phyloP scores from a whole-genome alignment of 2,888 invertebrate species.

The Argynnis bischoffii region DNA sequence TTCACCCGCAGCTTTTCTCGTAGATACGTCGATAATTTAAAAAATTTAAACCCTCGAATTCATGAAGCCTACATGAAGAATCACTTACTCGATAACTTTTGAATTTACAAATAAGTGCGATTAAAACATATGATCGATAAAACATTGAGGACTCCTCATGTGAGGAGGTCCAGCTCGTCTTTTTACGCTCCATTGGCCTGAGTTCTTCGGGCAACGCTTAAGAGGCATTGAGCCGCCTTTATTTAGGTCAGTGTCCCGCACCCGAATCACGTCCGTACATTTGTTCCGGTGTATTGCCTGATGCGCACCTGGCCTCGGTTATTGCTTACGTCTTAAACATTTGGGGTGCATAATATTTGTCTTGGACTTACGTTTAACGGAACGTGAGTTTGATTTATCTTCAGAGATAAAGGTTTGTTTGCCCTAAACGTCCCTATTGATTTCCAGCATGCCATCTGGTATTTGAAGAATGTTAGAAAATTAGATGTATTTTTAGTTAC shows the following conservation, averaged over 20 bases:
- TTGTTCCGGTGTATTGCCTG: conserved; percentile 72
- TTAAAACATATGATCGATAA: background rate
- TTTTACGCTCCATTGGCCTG: conserved; percentile 21
- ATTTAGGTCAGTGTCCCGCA: conserved; percentile 55
- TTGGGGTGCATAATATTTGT: conserved; percentile 47
- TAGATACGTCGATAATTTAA: no score
- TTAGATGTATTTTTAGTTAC: conserved; percentile 8
- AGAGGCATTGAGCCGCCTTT: conserved; percentile 25
- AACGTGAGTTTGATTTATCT: conserved; percentile 43
- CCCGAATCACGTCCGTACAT: conserved; percentile 71
- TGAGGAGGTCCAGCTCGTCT: conserved; percentile 9
- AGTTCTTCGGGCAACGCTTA: conserved; percentile 24
- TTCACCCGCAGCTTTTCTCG: no score
- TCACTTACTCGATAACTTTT: no score
- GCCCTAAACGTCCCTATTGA: conserved; percentile 33
- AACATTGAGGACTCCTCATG: background rate
- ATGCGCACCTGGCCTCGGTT: conserved; percentile 66
- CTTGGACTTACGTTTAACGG: conserved; percentile 40
- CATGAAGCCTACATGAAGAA: no score
- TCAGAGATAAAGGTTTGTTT: conserved; percentile 37
- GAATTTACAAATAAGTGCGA: no score
- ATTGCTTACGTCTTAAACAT: conserved; percentile 43
- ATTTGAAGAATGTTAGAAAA: conserved; percentile 13
- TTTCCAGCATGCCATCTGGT: conserved; percentile 28
- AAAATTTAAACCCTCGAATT: no score